Evolutionary conservation across 2,113 vertebrate genomes (phyloP).

Genomic region (Amia ocellicauda): DNA sequence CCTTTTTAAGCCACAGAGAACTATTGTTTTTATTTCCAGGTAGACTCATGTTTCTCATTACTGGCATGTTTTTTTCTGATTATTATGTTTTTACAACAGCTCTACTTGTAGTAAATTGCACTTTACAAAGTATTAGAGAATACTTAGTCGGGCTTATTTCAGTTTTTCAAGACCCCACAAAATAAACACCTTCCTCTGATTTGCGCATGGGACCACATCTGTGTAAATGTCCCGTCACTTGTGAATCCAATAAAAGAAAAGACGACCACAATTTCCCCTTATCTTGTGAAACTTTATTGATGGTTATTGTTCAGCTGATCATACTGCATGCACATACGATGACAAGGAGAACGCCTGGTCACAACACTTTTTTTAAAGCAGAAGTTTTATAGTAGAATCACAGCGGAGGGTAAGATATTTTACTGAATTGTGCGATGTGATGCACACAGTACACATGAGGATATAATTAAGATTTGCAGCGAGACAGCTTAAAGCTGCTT

Average conservation of each 20-base stretch:
- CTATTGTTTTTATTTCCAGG: background rate
- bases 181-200: too few relatives aligned
- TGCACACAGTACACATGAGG: constrained; percentile 67
- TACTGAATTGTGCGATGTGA: constrained; percentile 69
- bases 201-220: too few relatives aligned
- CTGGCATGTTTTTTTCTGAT: too few relatives aligned
- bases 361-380: constrained; percentile 93
- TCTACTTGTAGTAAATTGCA: too few relatives aligned
- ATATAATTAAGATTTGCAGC: constrained; percentile 67
- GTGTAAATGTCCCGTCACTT: background rate
- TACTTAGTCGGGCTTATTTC: too few relatives aligned
- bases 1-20: background rate
- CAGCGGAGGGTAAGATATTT: constrained; percentile 76
- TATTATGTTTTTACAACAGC: too few relatives aligned
- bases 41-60: background rate
- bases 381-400: constrained; percentile 88
- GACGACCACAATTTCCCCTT: constrained; percentile 62
- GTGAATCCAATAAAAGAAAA: constrained; percentile 28
- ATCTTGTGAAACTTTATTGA: constrained; percentile 96
- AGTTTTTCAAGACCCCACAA: too few relatives aligned
- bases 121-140: too few relatives aligned
- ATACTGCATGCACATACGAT: constrained; percentile 96
- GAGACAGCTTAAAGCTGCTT: constrained; percentile 59
- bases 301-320: constrained; percentile 93
- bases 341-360: constrained; percentile 89